phyloP scores from a whole-genome alignment of 2,797 vertebrate species.

The Rhabdophis nuchalis region DNA sequence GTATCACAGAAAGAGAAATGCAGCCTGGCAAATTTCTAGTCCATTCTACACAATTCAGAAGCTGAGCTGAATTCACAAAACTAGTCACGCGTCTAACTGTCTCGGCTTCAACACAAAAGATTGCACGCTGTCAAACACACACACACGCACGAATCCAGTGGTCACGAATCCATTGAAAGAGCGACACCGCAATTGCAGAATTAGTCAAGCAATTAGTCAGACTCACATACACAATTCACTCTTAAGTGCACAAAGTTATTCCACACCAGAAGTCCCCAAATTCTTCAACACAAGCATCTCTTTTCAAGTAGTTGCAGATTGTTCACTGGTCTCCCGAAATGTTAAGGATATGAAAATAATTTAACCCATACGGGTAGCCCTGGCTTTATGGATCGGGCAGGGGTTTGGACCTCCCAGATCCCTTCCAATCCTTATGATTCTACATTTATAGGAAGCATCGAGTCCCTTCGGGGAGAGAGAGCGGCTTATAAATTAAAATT shows the following conservation, averaged over 20 bases:
- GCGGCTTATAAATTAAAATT: no score
- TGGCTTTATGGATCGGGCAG: no score
- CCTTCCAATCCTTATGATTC: no score
- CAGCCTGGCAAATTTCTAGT: neutral
- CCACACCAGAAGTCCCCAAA: neutral
- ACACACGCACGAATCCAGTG: neutral
- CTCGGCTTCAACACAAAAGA: neutral
- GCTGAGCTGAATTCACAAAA: neutral
- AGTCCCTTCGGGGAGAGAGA: no score
- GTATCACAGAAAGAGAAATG: neutral
- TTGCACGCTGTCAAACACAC: neutral
- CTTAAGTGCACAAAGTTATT: neutral
- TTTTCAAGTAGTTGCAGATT: neutral
- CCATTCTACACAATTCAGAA: neutral
- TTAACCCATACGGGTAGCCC: neutral
- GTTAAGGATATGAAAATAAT: neutral
- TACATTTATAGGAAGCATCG: no score
- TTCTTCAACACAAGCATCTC: neutral
- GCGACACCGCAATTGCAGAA: neutral
- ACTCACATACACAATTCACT: no score
- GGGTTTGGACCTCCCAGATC: no score
- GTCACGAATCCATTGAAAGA: neutral
- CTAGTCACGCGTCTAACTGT: neutral
- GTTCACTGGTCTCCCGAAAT: neutral
- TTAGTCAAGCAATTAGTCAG: neutral